phyloP scores from a whole-genome alignment of 2,113 vertebrate genomes.

The Platysteira castanea region DNA sequence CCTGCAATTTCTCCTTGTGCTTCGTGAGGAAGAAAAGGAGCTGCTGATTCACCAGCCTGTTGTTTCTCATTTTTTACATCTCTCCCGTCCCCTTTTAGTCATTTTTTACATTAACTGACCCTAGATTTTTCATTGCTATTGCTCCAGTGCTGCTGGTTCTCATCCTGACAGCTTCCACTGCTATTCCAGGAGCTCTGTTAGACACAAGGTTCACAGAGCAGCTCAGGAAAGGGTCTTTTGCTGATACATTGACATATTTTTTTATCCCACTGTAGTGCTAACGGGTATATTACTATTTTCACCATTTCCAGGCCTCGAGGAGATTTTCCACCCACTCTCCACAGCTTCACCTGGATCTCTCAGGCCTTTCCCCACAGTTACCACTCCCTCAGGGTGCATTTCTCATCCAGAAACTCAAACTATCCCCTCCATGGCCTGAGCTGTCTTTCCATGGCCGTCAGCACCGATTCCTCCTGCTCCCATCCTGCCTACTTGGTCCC shows the following conservation, averaged over 20 bases:
- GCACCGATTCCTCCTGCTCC: neutral
- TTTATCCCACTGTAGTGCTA: neutral
- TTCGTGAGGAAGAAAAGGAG: neutral
- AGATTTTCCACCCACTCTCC: neutral
- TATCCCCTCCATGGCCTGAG: rapidly evolving
- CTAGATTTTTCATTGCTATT: neutral
- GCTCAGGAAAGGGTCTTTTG: neutral
- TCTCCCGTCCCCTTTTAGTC: neutral
- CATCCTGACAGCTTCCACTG: neutral
- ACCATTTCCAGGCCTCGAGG: neutral
- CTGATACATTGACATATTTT: neutral
- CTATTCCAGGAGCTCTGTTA: neutral
- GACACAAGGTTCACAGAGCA: neutral
- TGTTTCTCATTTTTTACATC: neutral
- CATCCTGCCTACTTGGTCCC: neutral
- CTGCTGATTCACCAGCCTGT: neutral
- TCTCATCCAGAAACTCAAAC: neutral
- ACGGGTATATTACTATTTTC: neutral
- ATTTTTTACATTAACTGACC: neutral
- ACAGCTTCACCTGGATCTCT: neutral
- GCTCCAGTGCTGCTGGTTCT: neutral
- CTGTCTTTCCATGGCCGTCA: neutral
- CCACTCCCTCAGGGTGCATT: neutral
- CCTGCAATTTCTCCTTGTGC: neutral
- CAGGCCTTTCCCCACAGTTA: neutral